Percentiles rank a stretch among this genome's conserved stretches.
Conservation (phyloP, 1,140 invertebrate genomes). For the Formica selysi region DNA sequence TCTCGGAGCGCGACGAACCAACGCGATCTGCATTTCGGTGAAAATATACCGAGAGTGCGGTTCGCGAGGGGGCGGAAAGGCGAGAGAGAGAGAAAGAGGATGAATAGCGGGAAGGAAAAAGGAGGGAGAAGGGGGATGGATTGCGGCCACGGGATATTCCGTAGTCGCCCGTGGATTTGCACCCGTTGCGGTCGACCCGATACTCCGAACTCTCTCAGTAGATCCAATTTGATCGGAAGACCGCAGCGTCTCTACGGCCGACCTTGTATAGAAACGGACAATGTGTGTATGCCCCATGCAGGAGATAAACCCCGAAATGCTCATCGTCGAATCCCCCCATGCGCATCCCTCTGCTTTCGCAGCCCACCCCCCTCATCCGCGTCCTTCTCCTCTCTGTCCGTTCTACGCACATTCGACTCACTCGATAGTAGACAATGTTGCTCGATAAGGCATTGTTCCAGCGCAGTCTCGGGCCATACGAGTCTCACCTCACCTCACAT, state of each 20-base stretch:
- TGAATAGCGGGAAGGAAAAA: background rate
- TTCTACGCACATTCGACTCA: slow-evolving; percentile 10
- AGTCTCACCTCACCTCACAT: slow-evolving; percentile 70
- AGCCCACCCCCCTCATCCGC: background rate
- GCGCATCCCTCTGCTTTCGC: slow-evolving; percentile 16
- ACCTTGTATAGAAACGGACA: slow-evolving; percentile 77
- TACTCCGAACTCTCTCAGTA: slow-evolving; percentile 78
- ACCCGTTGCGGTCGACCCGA: slow-evolving; percentile 77
- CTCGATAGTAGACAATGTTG: slow-evolving; percentile 80
- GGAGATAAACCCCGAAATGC: slow-evolving; percentile 57
- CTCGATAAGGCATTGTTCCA: slow-evolving; percentile 85
- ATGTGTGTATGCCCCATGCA: slow-evolving; percentile 71
- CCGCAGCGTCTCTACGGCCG: slow-evolving; percentile 75
- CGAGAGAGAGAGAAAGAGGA: background rate
- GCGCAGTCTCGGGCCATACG: slow-evolving; percentile 71
- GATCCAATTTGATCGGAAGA: slow-evolving; percentile 82
- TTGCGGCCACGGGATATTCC: slow-evolving; percentile 73
- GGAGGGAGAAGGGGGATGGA: slow-evolving; percentile 2
- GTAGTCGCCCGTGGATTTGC: slow-evolving; percentile 76
- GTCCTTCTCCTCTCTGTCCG: slow-evolving; percentile 18
- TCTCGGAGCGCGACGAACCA: slow-evolving; percentile 62
- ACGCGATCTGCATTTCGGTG: slow-evolving; percentile 66
- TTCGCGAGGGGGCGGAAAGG: slow-evolving; percentile 3
- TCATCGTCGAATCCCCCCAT: slow-evolving; percentile 9
- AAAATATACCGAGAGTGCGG: slow-evolving; percentile 65